Conservation (phyloP, 2,888 invertebrate species). For the Linnaemya tessellans region DNA sequence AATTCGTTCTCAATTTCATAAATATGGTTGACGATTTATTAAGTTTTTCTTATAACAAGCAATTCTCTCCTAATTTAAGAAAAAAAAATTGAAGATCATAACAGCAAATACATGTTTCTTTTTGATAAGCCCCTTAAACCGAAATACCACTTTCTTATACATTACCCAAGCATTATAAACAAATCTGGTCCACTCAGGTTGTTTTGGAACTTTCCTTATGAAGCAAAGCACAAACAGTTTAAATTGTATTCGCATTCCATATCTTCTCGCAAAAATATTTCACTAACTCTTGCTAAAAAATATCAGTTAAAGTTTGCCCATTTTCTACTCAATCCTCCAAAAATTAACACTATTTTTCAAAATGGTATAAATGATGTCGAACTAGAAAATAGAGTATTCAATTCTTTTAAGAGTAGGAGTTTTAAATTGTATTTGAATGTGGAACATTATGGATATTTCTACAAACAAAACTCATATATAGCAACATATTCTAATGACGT, state of each 20-base stretch:
- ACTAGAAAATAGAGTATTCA: background rate
- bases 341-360: background rate
- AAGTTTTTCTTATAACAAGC: too few relatives aligned
- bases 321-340: constrained; percentile 8
- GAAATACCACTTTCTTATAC: too few relatives aligned
- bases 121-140: too few relatives aligned
- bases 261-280: constrained; percentile 41
- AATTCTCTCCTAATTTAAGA: too few relatives aligned
- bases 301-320: constrained; percentile 9
- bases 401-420: background rate
- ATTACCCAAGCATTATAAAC: constrained; percentile 38
- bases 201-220: constrained; percentile 48
- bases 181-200: constrained; percentile 34
- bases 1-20: too few relatives aligned
- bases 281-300: constrained; percentile 16
- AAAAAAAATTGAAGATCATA: too few relatives aligned
- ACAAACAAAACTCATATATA: constrained; percentile 4
- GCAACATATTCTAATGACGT: constrained; percentile 9
- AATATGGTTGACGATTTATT: too few relatives aligned
- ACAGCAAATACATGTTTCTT: too few relatives aligned
- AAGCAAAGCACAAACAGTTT: constrained; percentile 55
- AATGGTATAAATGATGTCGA: background rate
- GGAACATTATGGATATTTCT: background rate
- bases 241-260: constrained; percentile 49
- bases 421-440: constrained; percentile 9